Percentiles rank a stretch among this genome's conserved stretches.
Conservation (phyloP, 2,888 invertebrate species). For the Eupithecia centaureata region DNA sequence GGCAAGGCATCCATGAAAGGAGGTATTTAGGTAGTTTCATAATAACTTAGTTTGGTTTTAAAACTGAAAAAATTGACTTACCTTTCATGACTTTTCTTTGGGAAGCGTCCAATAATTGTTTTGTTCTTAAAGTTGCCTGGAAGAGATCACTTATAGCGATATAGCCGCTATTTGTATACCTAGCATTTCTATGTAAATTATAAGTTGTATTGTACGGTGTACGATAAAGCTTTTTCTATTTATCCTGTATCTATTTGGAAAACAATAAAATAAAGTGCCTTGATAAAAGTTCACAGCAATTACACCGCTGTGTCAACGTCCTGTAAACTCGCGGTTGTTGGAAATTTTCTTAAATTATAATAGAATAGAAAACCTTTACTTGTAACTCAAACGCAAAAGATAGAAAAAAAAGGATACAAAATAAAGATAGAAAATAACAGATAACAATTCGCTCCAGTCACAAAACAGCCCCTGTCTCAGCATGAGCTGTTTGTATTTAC, state of each 20-base stretch:
- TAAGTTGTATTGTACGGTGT: not conserved
- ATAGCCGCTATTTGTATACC: not conserved
- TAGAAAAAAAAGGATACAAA: too few relatives aligned
- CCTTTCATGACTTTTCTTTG: not conserved
- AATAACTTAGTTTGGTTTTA: not conserved
- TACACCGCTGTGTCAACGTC: conserved; percentile 15
- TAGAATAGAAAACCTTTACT: too few relatives aligned
- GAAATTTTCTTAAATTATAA: not conserved
- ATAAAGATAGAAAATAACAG: too few relatives aligned
- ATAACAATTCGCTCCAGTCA: too few relatives aligned
- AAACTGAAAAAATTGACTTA: not conserved
- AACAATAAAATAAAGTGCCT: conserved; percentile 18
- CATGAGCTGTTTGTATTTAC: too few relatives aligned
- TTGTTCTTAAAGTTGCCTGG: not conserved
- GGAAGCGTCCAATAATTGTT: not conserved
- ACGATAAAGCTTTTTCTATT: not conserved
- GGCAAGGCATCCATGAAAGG: not conserved
- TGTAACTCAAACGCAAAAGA: too few relatives aligned
- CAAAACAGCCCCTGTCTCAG: too few relatives aligned
- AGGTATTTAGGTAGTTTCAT: not conserved
- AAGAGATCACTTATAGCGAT: not conserved
- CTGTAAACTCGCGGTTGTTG: conserved; percentile 10
- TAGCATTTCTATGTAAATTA: not conserved
- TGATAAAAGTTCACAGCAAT: conserved; percentile 21
- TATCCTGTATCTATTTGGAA: not conserved